phyloP scores from a whole-genome alignment of 2,797 vertebrate genomes.

The Chrosomus eos region DNA sequence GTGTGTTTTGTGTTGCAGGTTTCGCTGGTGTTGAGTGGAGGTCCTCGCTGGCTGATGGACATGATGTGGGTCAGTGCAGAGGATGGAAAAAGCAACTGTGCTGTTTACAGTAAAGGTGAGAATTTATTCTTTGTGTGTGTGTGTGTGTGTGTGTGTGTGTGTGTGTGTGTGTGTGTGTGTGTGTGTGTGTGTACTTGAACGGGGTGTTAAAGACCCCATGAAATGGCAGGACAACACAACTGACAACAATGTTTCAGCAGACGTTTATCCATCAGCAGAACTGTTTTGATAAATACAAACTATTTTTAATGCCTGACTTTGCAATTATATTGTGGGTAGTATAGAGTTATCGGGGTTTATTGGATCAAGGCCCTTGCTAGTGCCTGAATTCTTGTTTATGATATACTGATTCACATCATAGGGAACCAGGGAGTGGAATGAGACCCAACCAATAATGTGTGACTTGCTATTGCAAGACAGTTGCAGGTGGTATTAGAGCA shows the following conservation, averaged over 20 bases:
- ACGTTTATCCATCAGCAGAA: neutral
- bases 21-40: conserved; percentile 82
- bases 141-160: neutral
- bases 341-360: neutral
- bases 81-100: conserved; percentile 87
- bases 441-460: neutral
- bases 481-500: neutral
- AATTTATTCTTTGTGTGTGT: neutral
- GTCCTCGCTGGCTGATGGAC: conserved; percentile 85
- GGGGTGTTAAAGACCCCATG: neutral
- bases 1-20: conserved; percentile 58
- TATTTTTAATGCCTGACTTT: neutral
- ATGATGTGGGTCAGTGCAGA: conserved; percentile 87
- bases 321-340: neutral
- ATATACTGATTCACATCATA: neutral
- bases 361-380: neutral
- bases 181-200: neutral
- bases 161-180: no score
- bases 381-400: neutral
- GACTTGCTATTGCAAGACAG: neutral
- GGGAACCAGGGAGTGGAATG: neutral
- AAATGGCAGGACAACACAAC: neutral
- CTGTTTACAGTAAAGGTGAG: conserved; percentile 91
- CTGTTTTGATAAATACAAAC: neutral
- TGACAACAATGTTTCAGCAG: neutral